Evolutionary conservation across 2,888 invertebrate genomes (phyloP), one percentile per base, ranked within the genome.

Genomic region (Stictocephala bisonia): DNA sequence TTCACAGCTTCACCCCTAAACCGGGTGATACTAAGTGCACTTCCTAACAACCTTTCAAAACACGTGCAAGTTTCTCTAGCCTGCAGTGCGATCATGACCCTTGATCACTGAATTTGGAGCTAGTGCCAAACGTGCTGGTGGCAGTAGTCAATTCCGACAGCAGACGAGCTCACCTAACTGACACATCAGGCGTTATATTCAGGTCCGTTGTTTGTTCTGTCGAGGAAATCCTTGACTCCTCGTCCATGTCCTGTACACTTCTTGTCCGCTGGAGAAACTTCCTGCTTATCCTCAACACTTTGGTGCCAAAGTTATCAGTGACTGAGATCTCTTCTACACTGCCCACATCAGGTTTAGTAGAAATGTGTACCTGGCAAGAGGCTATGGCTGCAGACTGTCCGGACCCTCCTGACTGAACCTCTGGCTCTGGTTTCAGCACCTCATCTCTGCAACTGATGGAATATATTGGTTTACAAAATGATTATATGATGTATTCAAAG

Each of bases 251-350:
- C 9, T 13, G 40, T 1, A 22, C 20, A 27, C 64, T 64, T 26
- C 44, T 53, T 3, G 27, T 40, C 18, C 70, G 60, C n/a, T 64
- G 50, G 1, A 73, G 58, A 20, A 73, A 70, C 18, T 68, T 60
- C n/a, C 68, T 50, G 31, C 73, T 73, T 40, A 73, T 48, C 58
- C 73, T 70, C 27, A 73, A 44, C 50, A 73, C 70, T 64, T 40
- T 48, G 27, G 29, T 51, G 0, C 73, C 70, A 18, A 73, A 73
- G 51, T 73, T 70, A 67, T 73, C 73, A 18, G 26, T 40, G 27
- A 29, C 27, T 4, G 22, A 20, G 3, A 26, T 27, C 18, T 71
- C 44, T 22, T 44, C 29, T 3, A 22, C 24, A 18, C 70, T 41
- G 56, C 58, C 41, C 44, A 13, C 29, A n/a, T 53, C 48, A 18